A percentile compares a stretch with the other conserved stretches of the same genome.
Conservation (phyloP, 2,797 vertebrate species). For the Aulostomus chinensis region DNA sequence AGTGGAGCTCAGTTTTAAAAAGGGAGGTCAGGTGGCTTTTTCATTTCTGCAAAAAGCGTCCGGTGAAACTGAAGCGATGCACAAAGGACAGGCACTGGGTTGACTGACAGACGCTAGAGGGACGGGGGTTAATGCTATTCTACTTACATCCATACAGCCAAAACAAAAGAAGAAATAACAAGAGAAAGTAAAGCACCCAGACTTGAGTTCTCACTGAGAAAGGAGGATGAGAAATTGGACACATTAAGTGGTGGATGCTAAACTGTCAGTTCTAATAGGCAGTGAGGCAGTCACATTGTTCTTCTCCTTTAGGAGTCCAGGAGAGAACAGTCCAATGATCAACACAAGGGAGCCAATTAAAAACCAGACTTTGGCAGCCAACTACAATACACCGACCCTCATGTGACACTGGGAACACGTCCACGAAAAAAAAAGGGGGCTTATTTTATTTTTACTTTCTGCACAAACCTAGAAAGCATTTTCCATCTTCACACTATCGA, state of each 20-base stretch:
- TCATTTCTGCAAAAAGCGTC: conserved; percentile 70
- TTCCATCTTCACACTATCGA: conserved; percentile 65
- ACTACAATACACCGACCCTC: conserved; percentile 68
- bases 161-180: conserved; percentile 44
- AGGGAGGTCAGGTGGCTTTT: conserved; percentile 79
- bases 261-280: conserved; percentile 81
- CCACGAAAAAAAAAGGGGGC: conserved; percentile 53
- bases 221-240: conserved; percentile 57
- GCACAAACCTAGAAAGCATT: conserved; percentile 48
- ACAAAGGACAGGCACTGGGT: conserved; percentile 63
- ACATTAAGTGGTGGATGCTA: conserved; percentile 71
- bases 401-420: conserved; percentile 69
- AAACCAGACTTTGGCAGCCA: conserved; percentile 72
- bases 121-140: conserved; percentile 51
- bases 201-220: conserved; percentile 33
- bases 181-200: conserved; percentile 27
- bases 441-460: conserved; percentile 60
- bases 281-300: conserved; percentile 45
- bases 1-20: conserved; percentile 64
- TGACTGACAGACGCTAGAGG: conserved; percentile 64
- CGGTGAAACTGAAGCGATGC: conserved; percentile 50
- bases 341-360: conserved; percentile 84
- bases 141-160: conserved; percentile 23
- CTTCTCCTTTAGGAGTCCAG: conserved; percentile 66
- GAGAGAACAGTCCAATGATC: conserved; percentile 75